Percentiles rank a stretch among this genome's conserved stretches.
phyloP scores from a whole-genome alignment of 1,140 invertebrate species.

The Zaprionus vittiger region DNA sequence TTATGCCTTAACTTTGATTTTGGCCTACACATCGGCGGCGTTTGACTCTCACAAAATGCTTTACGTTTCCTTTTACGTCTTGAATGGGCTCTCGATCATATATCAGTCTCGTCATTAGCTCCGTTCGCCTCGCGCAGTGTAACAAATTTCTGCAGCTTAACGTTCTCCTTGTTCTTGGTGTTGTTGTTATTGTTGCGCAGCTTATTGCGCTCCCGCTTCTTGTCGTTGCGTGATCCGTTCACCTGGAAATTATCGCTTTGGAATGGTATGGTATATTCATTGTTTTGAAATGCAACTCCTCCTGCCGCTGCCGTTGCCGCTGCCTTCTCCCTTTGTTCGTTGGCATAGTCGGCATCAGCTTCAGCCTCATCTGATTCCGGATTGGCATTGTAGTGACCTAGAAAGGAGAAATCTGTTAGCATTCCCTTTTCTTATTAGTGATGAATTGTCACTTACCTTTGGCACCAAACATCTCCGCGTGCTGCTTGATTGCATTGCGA shows the following conservation, averaged over 20 bases:
- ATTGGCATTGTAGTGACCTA: constrained; percentile 59
- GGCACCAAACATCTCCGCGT: constrained; percentile 71
- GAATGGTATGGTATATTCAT: constrained; percentile 70
- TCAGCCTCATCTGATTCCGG: constrained; percentile 25
- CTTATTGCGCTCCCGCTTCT: constrained; percentile 50
- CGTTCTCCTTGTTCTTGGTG: constrained; percentile 73
- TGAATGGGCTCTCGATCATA: constrained; percentile 64
- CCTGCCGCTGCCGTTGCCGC: constrained; percentile 19
- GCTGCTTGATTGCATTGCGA: constrained; percentile 59
- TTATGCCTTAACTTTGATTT: constrained; percentile 68
- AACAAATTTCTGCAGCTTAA: constrained; percentile 75
- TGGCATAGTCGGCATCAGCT: constrained; percentile 10
- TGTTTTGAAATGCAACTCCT: constrained; percentile 62
- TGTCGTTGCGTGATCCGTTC: constrained; percentile 59
- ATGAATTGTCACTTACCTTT: constrained; percentile 46
- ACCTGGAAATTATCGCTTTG: constrained; percentile 77
- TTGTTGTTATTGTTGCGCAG: constrained; percentile 43
- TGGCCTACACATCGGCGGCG: constrained; percentile 49
- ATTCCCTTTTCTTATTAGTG: too few species aligned
- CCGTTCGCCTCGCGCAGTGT: constrained; percentile 69
- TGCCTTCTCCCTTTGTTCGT: constrained; percentile 20
- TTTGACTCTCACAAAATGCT: constrained; percentile 45
- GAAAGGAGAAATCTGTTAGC: background rate
- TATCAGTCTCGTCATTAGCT: constrained; percentile 75
- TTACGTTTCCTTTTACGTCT: constrained; percentile 8